These are phyloP conservation scores for Alloscopus bannaensis DNA, from an alignment of 2,888 invertebrate genomes.

Conservation along the genomic window DNA sequence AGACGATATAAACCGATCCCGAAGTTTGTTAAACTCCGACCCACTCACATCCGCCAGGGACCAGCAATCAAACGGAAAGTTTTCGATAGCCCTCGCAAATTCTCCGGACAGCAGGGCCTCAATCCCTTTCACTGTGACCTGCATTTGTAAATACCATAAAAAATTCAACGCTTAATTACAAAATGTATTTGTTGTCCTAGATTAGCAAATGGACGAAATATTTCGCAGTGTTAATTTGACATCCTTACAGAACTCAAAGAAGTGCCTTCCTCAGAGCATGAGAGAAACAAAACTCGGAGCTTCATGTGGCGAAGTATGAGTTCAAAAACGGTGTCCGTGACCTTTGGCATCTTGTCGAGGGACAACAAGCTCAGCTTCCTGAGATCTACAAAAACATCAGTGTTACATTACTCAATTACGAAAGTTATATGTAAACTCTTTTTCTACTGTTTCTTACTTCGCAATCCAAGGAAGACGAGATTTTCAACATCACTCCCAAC, in stretches of 20 bases:
- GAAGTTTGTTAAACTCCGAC: not conserved
- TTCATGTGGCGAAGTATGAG: not conserved
- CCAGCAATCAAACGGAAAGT: conserved; percentile 17
- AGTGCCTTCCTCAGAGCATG: not conserved
- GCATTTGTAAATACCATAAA: too few species aligned
- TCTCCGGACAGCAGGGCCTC: conserved; percentile 2
- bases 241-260: too few species aligned
- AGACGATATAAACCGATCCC: not conserved
- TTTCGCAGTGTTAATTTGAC: not conserved
- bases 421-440: too few species aligned
- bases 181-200: too few species aligned
- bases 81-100: conserved; percentile 19
- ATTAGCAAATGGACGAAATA: too few species aligned
- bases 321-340: conserved; percentile 6
- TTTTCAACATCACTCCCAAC: conserved; percentile 2
- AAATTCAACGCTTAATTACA: too few species aligned
- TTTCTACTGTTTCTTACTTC: not conserved
- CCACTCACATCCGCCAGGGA: not conserved
- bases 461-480: conserved; percentile 11
- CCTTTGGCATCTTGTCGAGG: conserved; percentile 8
- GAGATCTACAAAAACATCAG: not conserved
- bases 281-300: not conserved
- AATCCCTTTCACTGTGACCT: conserved; percentile 13
- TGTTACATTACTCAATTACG: not conserved
- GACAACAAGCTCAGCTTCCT: not conserved